Base-by-base conservation (phyloP, 2,113 vertebrate species). In the Oreotrochilus melanogaster region DNA sequence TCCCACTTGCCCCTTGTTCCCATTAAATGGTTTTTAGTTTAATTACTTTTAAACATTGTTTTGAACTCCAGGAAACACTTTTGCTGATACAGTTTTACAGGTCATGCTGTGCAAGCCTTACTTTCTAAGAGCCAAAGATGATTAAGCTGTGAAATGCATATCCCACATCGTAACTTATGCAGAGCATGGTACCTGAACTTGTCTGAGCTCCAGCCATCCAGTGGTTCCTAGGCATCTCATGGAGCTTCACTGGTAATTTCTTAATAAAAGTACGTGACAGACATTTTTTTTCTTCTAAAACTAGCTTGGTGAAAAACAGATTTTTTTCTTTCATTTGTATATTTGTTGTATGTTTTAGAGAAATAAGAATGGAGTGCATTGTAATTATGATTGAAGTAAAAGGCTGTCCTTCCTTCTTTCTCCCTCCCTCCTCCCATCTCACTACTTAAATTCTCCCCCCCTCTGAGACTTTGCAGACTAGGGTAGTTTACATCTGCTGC, bases 11-110 rank as follows among this genome's bases (percentile, higher is more conserved):
- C 74, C n/a, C 50, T 85, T 88, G 45, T 37, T 91, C 58, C 78
- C 51, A 64, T 94, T 94, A 83, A 91, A 78, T 83, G 37, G 17
- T 80, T 88, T 93, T 66, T 86, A 80, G 94, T 53, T 83, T 85
- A 96, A 90, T 96, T 90, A 67, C 43, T 93, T 86, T 72, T 27
- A 95, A 95, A 86, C 73, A 58, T 61, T 86, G 18, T 86, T 94
- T 86, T 64, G 71, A 85, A 91, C 42, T 86, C n/a, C 54, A 86
- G 78, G 74, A 95, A 96, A 45, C 62, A 43, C 43, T 96, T 93
- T 48, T 86, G 51, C 64, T 86, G 64, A 54, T 88, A 22, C 92
- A 74, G 67, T 70, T 85, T 95, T 95, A 88, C 87, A 79, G 37
- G 78, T 78, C 43, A 66, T 73, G 51, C 60, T 83, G 79, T 86